These are phyloP conservation scores for Chaenogobius annularis DNA, from an alignment of 2,113 vertebrate species.

Conservation along the genomic window DNA sequence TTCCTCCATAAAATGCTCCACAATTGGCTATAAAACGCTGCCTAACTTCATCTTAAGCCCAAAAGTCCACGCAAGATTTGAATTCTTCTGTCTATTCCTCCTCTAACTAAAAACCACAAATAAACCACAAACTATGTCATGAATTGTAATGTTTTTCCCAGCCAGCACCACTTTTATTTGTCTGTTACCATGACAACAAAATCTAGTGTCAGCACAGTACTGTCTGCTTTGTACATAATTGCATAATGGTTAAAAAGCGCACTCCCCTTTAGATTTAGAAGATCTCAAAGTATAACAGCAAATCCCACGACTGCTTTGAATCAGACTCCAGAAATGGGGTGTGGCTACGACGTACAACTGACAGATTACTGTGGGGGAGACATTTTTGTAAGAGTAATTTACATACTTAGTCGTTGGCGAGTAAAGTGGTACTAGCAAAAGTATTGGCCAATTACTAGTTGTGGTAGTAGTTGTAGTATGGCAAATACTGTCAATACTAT, in stretches of 20 bases:
- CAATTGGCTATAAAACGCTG: background rate
- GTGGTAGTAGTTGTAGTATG: background rate
- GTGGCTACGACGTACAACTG: no score
- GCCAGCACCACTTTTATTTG: background rate
- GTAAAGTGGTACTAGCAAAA: background rate
- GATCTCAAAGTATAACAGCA: background rate
- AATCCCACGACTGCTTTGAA: no score
- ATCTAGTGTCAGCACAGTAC: background rate
- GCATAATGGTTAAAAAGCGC: constrained; percentile 2
- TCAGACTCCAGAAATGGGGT: no score
- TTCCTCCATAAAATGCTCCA: background rate
- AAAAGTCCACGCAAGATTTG: background rate
- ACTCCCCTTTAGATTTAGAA: background rate
- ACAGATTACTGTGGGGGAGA: background rate
- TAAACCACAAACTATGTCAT: background rate
- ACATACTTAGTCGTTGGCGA: background rate
- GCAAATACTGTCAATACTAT: no score
- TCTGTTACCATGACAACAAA: background rate
- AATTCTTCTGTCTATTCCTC: background rate
- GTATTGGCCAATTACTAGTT: no score
- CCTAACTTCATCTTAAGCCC: background rate
- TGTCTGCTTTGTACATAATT: background rate
- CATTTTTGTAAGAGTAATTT: no score
- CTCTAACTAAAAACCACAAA: background rate
- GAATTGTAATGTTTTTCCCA: background rate